Evolutionary conservation across 2,113 vertebrate species (phyloP).

Genomic region (Gavia stellata): DNA sequence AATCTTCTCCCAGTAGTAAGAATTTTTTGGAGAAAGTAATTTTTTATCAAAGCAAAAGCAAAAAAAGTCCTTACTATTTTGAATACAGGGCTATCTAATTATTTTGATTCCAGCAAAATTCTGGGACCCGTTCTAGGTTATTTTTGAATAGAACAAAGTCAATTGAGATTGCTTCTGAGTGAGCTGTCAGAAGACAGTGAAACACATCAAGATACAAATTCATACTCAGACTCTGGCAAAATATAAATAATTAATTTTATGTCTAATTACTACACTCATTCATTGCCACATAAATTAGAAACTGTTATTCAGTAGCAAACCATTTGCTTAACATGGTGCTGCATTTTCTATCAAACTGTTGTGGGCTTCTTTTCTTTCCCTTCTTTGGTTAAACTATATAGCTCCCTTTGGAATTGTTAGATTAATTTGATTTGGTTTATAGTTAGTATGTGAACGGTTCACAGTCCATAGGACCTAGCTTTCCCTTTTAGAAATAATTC

Average conservation of each 20-base stretch:
- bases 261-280: not conserved
- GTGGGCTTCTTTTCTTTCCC: not conserved
- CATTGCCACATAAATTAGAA: not conserved
- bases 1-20: not conserved
- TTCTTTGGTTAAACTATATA: not conserved
- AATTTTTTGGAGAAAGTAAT: not conserved
- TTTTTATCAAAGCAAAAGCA: not conserved
- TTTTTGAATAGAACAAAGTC: not conserved
- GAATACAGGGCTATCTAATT: not conserved
- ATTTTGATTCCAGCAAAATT: not conserved
- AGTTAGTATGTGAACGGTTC: not conserved
- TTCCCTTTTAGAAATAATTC: conserved; percentile 43
- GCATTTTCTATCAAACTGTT: not conserved
- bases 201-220: not conserved
- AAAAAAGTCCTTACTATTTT: not conserved
- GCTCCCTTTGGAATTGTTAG: conserved; percentile 22
- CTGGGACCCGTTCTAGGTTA: not conserved
- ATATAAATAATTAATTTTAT: not conserved
- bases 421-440: conserved; percentile 40
- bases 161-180: not conserved
- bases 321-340: not conserved
- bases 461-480: not conserved
- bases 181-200: not conserved
- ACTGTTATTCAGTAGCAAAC: not conserved
- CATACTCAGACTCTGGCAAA: not conserved